These are phyloP conservation scores for Scolopax bukidnonensis DNA, from an alignment of 2,797 vertebrate species.

Conservation along the genomic window DNA sequence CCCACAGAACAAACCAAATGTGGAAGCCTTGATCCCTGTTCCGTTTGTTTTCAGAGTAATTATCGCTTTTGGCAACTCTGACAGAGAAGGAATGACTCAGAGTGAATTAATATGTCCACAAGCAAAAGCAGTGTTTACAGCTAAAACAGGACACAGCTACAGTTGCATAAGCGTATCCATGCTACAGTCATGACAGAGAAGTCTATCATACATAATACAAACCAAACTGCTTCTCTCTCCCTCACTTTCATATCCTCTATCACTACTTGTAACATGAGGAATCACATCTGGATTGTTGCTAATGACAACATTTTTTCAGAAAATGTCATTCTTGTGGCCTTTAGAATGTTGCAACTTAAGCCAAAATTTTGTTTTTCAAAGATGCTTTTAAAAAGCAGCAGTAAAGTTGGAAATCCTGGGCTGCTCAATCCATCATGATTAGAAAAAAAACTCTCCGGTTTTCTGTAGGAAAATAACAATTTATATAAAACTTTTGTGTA, in stretches of 20 bases:
- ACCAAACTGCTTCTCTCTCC: background rate
- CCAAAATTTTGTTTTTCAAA: background rate
- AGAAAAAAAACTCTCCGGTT: background rate
- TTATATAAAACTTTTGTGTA: background rate
- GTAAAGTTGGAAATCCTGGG: background rate
- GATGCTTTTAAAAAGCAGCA: background rate
- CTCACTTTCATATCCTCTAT: background rate
- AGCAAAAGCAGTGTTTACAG: slow-evolving; percentile 41
- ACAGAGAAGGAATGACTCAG: slow-evolving; percentile 54
- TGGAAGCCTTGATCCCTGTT: background rate
- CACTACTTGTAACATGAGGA: background rate
- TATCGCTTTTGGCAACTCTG: background rate
- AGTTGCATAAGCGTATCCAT: background rate
- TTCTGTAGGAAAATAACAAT: background rate
- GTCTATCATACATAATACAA: background rate
- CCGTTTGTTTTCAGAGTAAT: slow-evolving; percentile 48
- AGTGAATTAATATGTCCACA: slow-evolving; percentile 40
- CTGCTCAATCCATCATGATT: background rate
- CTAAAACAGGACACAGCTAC: background rate
- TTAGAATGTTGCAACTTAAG: background rate
- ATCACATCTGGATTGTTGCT: background rate
- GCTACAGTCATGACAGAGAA: background rate
- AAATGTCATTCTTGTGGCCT: background rate
- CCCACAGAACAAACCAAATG: background rate
- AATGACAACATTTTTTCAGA: background rate